These are phyloP conservation scores for Mechanitis messenoides DNA, from an alignment of 2,888 invertebrate species.

Conservation along the genomic window DNA sequence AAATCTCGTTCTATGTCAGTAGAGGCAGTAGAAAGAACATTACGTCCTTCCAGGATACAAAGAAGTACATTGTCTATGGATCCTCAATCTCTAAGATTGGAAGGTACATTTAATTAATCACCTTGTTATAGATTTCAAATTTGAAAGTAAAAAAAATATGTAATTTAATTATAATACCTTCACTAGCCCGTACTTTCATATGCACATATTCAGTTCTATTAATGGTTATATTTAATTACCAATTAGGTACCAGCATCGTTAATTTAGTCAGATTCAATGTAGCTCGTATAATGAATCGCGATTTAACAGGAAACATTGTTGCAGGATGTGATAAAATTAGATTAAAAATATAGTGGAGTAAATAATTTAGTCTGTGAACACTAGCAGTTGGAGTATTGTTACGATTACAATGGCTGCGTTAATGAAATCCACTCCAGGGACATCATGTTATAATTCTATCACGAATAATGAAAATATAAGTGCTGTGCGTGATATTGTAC, in stretches of 20 bases:
- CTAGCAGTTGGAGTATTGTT: slow-evolving; percentile 37
- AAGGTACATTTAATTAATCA: slow-evolving; percentile 34
- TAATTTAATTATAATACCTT: neutral
- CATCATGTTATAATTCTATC: slow-evolving; percentile 47
- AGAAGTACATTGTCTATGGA: slow-evolving; percentile 55
- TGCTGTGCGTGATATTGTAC: slow-evolving; percentile 9
- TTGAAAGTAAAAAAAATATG: no score
- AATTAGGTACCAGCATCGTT: slow-evolving; percentile 33
- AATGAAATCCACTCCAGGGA: slow-evolving; percentile 40
- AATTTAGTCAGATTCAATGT: slow-evolving; percentile 35
- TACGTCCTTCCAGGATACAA: slow-evolving; percentile 44
- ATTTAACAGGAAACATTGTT: slow-evolving; percentile 60
- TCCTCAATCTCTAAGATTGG: slow-evolving; percentile 37
- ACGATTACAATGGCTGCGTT: slow-evolving; percentile 43
- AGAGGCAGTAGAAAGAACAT: slow-evolving; percentile 35
- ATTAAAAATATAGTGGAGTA: slow-evolving; percentile 52
- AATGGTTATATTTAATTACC: slow-evolving; percentile 32
- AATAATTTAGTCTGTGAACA: slow-evolving; percentile 37
- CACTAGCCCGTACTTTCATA: neutral
- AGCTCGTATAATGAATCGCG: slow-evolving; percentile 43
- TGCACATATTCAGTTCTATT: slow-evolving; percentile 8
- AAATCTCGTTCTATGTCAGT: slow-evolving; percentile 12
- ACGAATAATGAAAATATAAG: slow-evolving; percentile 41
- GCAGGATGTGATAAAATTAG: slow-evolving; percentile 65
- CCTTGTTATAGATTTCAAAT: neutral